Evolutionary conservation across 35 echinoderm and acorn worm species (phyloP), one percentile per base, ranked within the genome.

Genomic region (Ptychodera flava): DNA sequence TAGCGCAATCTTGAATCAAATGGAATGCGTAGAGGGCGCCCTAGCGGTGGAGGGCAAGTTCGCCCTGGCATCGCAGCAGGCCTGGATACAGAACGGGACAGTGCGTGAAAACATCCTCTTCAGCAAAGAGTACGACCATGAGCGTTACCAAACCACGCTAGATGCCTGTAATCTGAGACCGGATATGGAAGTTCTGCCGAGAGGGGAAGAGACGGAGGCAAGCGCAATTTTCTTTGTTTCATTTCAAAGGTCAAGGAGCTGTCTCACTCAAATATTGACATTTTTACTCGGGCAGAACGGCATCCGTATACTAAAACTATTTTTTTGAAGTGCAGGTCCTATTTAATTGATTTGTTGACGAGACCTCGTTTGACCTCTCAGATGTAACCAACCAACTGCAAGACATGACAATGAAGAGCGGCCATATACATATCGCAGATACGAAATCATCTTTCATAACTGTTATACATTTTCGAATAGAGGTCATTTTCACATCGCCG

Each of bases 1-100:
- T 33, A 36, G 33, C 28, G 82, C 82, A 1, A 83, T 83, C 16
- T 35, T 83, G 82, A 83, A 83, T 37, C 82, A 83, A 34, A 83
- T 83, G 82, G 31, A 36, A 83, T 30, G 82, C 29, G 37, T 36
- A 0, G 29, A 83, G 37, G 82, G 82, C 16, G 10, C 16, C 0
- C 34, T 83, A 36, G 82, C 82, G 1, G 37, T 36, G 37, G 82
- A 83, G 6, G 82, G 82, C 0, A 27, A 6, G 28, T 83, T 83
- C 37, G 82, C 82, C 1, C 37, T 36, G 30, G 82, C 82, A 36
- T 6, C 82, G 28, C 82, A 83, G 37, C 82, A 83, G 37, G 34
- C 82, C 0, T 83, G 82, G 82, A 83, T 83, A 14, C 34, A 36
- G 34, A 83, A 83, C 37, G 82, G 33, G 29, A 83, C 82, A 2